Evolutionary conservation across 2,113 vertebrate genomes (phyloP), one percentile per base, ranked within the genome.

Genomic region (Narcine bancroftii): DNA sequence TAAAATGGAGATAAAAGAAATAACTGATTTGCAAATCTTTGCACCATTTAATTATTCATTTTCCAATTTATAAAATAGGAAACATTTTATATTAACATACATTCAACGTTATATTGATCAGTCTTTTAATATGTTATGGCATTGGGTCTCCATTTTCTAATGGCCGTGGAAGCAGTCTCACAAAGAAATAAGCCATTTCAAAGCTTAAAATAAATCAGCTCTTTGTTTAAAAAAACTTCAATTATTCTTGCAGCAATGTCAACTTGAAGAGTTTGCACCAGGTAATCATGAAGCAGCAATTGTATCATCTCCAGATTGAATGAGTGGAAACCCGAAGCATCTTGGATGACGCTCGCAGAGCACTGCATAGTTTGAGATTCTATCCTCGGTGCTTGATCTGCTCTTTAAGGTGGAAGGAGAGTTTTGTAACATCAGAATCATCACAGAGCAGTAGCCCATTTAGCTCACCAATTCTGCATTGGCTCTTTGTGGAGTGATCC

Each of bases 21-120:
- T 66, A 91, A 91, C 36, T 91, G 47, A 91, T 91, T 91, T 91
- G 89, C 89, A 69, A 91, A 91, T 91, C 89, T 69, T 91, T 91
- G 36, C 47, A 91, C 89, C 89, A 69, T 91, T 91, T 66, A 91
- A 91, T 91, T 91, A 91, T 69, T 91, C 89, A 89, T 89, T 87
- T 69, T 65, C 65, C 36, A 91, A 91, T 69, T 42, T 69, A 69
- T 39, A 91, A 69, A 91, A 69, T 26, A 91, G 21, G 39, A 45
- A 29, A 71, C 39, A 71, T 47, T 89, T 89, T 71, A 69, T 11
- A 45, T 66, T 45, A 91, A 45, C 24, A 47, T 69, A 29, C 47
- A 47, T 69, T 39, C 63, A 69, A 11, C 65, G 17, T 66, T 69
- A 91, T 47, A 69, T 47, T 42, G 26, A 66, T 69, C 39, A 45